A percentile compares a stretch with the other conserved stretches of the same genome.
These are phyloP conservation scores for Salvelinus fontinalis DNA, from an alignment of 2,113 vertebrate species.

Conservation along the genomic window DNA sequence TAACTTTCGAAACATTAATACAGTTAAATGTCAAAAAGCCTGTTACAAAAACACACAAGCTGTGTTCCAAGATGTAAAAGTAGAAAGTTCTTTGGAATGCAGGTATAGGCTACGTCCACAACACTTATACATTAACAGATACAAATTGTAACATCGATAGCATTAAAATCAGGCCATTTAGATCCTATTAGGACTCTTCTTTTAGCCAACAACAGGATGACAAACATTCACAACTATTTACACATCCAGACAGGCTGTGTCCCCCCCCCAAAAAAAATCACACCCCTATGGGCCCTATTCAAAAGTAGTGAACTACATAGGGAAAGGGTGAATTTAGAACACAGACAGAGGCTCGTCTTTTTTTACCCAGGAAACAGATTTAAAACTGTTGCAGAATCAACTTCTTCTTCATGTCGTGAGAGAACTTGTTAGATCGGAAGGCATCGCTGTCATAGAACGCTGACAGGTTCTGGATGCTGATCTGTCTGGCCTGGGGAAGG, in stretches of 20 bases:
- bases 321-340: too few relatives aligned
- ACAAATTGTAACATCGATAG: neutral
- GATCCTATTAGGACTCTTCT: neutral
- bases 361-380: neutral
- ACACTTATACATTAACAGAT: neutral
- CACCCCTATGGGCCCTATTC: neutral
- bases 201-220: slow-evolving; percentile 12
- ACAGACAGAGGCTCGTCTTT: neutral
- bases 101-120: neutral
- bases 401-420: slow-evolving; percentile 86
- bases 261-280: too few relatives aligned
- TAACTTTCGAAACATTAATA: neutral
- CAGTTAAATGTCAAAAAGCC: neutral
- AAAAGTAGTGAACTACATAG: too few relatives aligned
- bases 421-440: slow-evolving; percentile 89
- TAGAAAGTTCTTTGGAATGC: neutral
- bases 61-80: neutral
- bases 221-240: slow-evolving; percentile 66
- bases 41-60: neutral
- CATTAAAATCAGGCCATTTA: neutral
- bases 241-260: slow-evolving; percentile 19
- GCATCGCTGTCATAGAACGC: slow-evolving; percentile 91
- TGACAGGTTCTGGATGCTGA: slow-evolving; percentile 93
- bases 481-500: slow-evolving; percentile 86
- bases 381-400: slow-evolving; percentile 91